Conservation (phyloP, 2,797 vertebrate species). For the Netta rufina region DNA sequence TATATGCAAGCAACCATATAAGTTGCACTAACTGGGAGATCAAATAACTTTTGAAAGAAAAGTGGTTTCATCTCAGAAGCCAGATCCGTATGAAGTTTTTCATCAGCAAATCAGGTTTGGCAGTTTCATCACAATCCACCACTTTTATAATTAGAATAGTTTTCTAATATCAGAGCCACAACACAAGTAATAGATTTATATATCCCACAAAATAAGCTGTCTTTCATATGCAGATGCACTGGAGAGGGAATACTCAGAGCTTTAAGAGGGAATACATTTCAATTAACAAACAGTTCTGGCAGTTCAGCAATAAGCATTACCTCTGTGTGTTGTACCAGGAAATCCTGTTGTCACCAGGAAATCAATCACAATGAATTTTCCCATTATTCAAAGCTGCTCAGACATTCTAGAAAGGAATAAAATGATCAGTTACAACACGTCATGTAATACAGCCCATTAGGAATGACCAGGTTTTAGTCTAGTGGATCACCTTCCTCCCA, state of each 20-base stretch:
- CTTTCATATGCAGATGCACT: neutral
- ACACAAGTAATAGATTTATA: neutral
- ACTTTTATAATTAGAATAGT: neutral
- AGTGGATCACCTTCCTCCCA: neutral
- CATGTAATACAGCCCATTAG: neutral
- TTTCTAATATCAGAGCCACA: neutral
- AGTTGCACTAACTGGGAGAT: neutral
- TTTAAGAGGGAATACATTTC: neutral
- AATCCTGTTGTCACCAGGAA: neutral
- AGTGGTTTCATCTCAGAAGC: slow-evolving; percentile 59
- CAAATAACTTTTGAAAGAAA: neutral
- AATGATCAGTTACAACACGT: neutral
- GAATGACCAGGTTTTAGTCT: neutral
- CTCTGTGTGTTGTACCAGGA: neutral
- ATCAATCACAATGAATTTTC: neutral
- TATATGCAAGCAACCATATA: neutral
- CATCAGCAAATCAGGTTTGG: slow-evolving; percentile 65
- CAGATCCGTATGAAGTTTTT: slow-evolving; percentile 51
- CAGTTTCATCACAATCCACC: neutral
- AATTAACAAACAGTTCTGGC: neutral
- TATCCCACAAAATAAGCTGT: neutral
- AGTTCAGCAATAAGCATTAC: neutral
- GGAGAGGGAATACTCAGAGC: neutral
- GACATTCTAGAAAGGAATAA: neutral
- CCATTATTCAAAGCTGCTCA: neutral